Conservation (phyloP, 2,888 invertebrate genomes). For the Aproaerema taeniolella region DNA sequence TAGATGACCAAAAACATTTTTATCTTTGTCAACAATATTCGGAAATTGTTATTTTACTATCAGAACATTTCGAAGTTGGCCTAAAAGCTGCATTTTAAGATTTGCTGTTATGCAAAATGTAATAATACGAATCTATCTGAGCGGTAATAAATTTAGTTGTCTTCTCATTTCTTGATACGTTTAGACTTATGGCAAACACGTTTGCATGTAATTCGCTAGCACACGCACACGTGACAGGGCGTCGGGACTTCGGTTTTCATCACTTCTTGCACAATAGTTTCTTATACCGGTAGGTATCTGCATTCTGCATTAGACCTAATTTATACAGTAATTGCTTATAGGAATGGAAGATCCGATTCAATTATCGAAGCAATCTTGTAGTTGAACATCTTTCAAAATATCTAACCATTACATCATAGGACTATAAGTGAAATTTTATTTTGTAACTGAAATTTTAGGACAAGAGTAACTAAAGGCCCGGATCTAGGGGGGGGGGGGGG, state of each 20-base stretch:
- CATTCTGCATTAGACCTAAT: slow-evolving; percentile 12
- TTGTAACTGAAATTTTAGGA: too few relatives aligned
- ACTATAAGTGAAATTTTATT: too few relatives aligned
- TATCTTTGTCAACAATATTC: too few relatives aligned
- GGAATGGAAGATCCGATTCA: neutral
- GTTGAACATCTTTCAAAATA: neutral
- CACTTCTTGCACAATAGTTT: slow-evolving; percentile 11
- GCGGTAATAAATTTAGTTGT: neutral
- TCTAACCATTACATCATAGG: slow-evolving; percentile 16
- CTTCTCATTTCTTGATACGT: neutral
- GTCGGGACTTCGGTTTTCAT: slow-evolving; percentile 17
- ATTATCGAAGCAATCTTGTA: neutral
- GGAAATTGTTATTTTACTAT: too few relatives aligned
- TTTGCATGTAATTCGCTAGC: slow-evolving; percentile 33
- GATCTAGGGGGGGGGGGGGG: too few relatives aligned
- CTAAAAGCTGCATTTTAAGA: too few relatives aligned
- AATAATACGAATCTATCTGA: neutral
- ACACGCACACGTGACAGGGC: slow-evolving; percentile 31
- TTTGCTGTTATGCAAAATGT: neutral
- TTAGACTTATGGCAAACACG: too few relatives aligned
- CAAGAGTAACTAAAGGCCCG: too few relatives aligned
- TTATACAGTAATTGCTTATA: slow-evolving; percentile 7
- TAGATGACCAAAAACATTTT: too few relatives aligned
- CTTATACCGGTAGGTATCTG: slow-evolving; percentile 14
- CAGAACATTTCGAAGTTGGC: too few relatives aligned